Percentiles rank a stretch among this genome's conserved stretches.
These are phyloP conservation scores for Acrobasis repandana DNA, from an alignment of 2,888 invertebrate species.

Conservation along the genomic window DNA sequence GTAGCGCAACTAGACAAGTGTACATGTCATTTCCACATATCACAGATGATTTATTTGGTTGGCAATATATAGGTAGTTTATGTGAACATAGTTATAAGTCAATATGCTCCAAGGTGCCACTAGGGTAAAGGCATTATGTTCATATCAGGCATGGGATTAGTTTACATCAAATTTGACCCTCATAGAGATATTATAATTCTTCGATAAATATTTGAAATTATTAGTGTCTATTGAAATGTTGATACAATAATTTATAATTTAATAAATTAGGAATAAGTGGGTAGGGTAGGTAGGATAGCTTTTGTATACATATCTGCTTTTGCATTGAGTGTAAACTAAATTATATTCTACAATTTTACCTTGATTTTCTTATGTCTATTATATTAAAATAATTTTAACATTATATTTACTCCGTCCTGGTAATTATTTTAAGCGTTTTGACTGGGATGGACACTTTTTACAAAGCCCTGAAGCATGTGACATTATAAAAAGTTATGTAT, in stretches of 20 bases:
- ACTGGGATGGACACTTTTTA: constrained; percentile 39
- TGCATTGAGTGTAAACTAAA: constrained; percentile 30
- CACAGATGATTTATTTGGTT: constrained; percentile 33
- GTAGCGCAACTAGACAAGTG: constrained; percentile 41
- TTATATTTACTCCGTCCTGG: constrained; percentile 50
- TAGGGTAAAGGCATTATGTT: constrained; percentile 47
- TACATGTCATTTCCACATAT: constrained; percentile 69
- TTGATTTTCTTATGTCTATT: constrained; percentile 27
- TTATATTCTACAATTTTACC: constrained; percentile 28
- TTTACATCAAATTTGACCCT: background rate
- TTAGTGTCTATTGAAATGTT: constrained; percentile 17
- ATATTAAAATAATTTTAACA: constrained; percentile 25
- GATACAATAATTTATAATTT: constrained; percentile 15
- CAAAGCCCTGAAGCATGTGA: constrained; percentile 24
- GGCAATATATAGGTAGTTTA: constrained; percentile 26
- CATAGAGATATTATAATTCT: constrained; percentile 19
- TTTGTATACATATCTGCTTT: constrained; percentile 54
- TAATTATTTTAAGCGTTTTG: constrained; percentile 34
- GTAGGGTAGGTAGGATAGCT: constrained; percentile 41
- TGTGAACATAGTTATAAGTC: constrained; percentile 28
- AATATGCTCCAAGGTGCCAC: constrained; percentile 58
- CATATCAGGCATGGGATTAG: constrained; percentile 35
- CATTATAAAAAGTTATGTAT: constrained; percentile 11
- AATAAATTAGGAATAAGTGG: constrained; percentile 21
- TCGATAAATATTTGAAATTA: constrained; percentile 20